Evolutionary conservation across 2,797 vertebrate species (phyloP).

Genomic region (Clarias laeviceps): DNA sequence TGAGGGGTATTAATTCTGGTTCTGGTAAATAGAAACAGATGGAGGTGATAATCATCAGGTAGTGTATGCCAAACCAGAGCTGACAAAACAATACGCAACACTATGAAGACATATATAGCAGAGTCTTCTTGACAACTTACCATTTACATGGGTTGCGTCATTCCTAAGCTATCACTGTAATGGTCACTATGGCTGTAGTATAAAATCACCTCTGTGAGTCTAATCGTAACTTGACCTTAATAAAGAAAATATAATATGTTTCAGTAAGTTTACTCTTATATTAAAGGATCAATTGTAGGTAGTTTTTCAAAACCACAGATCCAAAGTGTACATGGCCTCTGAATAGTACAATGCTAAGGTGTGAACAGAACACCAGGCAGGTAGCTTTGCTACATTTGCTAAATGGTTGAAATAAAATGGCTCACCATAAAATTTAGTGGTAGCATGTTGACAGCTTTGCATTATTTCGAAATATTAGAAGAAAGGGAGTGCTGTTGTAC

Average conservation of each 20-base stretch:
- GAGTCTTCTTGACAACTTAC: background rate
- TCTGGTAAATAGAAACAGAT: slow-evolving; percentile 18
- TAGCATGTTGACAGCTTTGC: background rate
- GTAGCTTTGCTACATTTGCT: background rate
- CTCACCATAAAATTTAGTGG: background rate
- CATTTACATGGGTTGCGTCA: background rate
- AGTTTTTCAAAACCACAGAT: background rate
- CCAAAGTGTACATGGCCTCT: background rate
- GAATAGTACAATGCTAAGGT: background rate
- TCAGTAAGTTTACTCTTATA: background rate
- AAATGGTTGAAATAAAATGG: background rate
- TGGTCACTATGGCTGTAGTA: background rate
- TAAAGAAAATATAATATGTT: background rate
- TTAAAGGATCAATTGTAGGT: background rate
- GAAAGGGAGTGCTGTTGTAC: too few species aligned
- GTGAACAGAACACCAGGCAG: background rate
- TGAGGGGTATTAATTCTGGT: slow-evolving; percentile 4
- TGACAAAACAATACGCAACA: slow-evolving; percentile 10
- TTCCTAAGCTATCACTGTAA: background rate
- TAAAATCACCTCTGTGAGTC: background rate
- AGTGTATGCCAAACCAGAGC: background rate
- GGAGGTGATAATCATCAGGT: slow-evolving; percentile 10
- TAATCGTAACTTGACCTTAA: background rate
- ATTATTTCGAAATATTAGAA: background rate
- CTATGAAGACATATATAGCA: background rate